Conservation (phyloP, 2,113 vertebrate genomes). For the Chaetura pelagica region DNA sequence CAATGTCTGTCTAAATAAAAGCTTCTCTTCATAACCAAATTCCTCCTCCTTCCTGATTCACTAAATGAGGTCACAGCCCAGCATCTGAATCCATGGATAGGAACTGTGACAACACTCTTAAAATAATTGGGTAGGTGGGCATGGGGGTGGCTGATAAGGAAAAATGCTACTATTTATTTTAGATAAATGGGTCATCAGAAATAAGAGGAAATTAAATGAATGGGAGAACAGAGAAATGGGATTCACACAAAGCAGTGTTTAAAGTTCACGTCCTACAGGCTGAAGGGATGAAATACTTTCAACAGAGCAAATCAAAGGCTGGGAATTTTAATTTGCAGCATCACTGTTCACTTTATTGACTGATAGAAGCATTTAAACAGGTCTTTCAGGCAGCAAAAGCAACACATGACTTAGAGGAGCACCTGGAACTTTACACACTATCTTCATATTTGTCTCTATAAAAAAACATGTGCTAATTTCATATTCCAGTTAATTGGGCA, state of each 20-base stretch:
- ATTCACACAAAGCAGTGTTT: conserved; percentile 9
- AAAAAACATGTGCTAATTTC: conserved; percentile 29
- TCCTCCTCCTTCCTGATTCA: conserved; percentile 35
- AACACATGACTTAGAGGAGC: neutral
- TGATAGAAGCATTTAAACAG: conserved; percentile 12
- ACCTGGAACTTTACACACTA: neutral
- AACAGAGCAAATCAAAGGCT: conserved; percentile 52
- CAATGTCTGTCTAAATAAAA: conserved; percentile 20
- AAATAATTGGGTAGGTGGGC: conserved; percentile 9
- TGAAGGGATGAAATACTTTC: conserved; percentile 9
- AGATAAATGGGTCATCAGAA: conserved; percentile 37
- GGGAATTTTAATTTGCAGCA: conserved; percentile 61
- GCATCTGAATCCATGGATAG: conserved; percentile 19
- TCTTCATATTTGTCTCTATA: conserved; percentile 1
- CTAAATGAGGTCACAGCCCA: conserved; percentile 23
- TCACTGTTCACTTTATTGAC: conserved; percentile 24
- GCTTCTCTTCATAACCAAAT: neutral
- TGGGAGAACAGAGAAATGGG: conserved; percentile 24
- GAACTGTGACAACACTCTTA: conserved; percentile 35
- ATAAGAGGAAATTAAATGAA: conserved; percentile 41
- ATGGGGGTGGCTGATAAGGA: conserved; percentile 15
- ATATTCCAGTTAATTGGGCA: conserved; percentile 63
- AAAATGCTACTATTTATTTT: conserved; percentile 16
- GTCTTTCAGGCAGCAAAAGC: neutral
- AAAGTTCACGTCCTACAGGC: conserved; percentile 19